Evolutionary conservation across 2,113 vertebrate genomes (phyloP).

Genomic region (Trogon melanurus): DNA sequence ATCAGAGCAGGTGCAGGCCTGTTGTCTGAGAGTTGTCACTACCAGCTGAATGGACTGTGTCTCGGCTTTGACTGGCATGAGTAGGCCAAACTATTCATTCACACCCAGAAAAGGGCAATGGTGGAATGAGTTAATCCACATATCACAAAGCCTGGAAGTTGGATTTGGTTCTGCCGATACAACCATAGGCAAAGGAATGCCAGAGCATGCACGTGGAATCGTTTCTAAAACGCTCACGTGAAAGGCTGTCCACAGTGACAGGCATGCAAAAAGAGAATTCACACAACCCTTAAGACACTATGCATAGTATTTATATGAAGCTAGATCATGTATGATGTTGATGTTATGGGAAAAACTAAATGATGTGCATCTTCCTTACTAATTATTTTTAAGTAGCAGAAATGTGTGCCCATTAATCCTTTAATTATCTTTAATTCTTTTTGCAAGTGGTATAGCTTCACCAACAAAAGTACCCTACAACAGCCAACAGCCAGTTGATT

Average conservation of each 20-base stretch:
- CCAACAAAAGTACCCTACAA: neutral
- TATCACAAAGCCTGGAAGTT: neutral
- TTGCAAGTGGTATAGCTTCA: neutral
- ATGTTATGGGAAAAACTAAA: neutral
- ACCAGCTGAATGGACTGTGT: neutral
- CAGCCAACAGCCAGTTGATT: neutral
- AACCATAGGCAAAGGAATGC: neutral
- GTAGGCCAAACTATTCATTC: conserved; percentile 14
- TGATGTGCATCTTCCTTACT: fast-evolving
- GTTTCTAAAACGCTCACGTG: neutral
- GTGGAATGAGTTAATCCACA: neutral
- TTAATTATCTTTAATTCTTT: neutral
- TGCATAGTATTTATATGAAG: neutral
- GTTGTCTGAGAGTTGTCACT: neutral
- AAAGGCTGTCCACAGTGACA: neutral
- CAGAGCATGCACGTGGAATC: neutral
- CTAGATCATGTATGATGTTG: neutral
- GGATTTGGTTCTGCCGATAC: neutral
- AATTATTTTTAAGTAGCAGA: neutral
- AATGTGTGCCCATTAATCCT: neutral
- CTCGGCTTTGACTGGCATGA: conserved; percentile 10
- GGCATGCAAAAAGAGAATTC: neutral
- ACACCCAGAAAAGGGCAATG: neutral
- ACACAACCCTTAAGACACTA: neutral
- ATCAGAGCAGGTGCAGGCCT: conserved; percentile 49